Conservation (phyloP, 2,888 invertebrate species). For the Oscheius onirici region DNA sequence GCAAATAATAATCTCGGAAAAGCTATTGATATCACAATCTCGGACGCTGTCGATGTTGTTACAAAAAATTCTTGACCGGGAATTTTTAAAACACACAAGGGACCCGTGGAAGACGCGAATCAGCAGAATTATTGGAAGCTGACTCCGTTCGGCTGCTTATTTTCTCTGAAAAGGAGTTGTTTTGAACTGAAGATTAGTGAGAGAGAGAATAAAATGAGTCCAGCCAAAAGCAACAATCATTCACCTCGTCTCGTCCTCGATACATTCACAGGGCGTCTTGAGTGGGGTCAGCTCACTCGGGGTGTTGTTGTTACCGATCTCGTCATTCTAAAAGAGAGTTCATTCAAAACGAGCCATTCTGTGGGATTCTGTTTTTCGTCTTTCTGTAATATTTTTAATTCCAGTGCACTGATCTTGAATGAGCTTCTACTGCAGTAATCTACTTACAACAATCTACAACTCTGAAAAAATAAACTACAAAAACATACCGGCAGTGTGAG, state of each 20-base stretch:
- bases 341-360: background rate
- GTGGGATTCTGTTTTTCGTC: background rate
- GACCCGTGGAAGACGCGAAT: background rate
- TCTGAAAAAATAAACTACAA: background rate
- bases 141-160: conserved; percentile 19
- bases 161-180: background rate
- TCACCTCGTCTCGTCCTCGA: conserved; percentile 23
- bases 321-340: conserved; percentile 24
- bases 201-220: background rate
- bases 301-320: conserved; percentile 31
- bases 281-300: conserved; percentile 36
- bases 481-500: conserved; percentile 26
- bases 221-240: background rate
- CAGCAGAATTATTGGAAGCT: conserved; percentile 5
- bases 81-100: background rate
- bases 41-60: background rate
- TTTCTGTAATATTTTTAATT: too few relatives aligned
- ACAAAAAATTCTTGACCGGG: background rate
- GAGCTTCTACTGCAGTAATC: background rate
- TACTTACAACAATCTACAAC: background rate
- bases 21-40: conserved; percentile 7
- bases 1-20: background rate
- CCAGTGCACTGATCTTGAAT: too few relatives aligned
- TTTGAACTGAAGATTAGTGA: background rate
- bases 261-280: conserved; percentile 26